Conservation (phyloP, 2,888 invertebrate genomes). For the Lampropteryx suffumata region DNA sequence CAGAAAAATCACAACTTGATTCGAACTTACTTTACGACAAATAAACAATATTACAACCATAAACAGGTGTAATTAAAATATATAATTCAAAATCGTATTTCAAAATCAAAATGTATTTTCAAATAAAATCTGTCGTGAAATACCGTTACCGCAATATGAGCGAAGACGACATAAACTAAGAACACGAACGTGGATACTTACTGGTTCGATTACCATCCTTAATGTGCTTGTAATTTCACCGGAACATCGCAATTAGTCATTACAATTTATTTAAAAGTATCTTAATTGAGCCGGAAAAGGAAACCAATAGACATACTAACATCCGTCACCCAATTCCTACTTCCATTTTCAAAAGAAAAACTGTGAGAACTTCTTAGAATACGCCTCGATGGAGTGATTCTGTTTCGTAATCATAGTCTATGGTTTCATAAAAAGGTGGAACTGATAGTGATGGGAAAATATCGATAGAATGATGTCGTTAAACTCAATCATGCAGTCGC, state of each 20-base stretch:
- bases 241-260: constrained; percentile 3
- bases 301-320: constrained; percentile 18
- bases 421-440: not conserved
- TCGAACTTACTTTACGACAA: no score
- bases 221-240: not conserved
- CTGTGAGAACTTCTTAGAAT: constrained; percentile 13
- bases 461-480: not conserved
- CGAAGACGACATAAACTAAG: no score
- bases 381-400: not conserved
- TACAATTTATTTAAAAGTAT: constrained; percentile 13
- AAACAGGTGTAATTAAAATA: no score
- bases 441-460: not conserved
- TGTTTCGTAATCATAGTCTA: constrained; percentile 6
- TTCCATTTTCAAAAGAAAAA: constrained; percentile 18
- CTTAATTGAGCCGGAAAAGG: constrained; percentile 22
- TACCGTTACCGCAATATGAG: no score
- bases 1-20: no score
- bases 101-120: no score
- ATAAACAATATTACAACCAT: no score
- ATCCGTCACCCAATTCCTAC: constrained; percentile 26
- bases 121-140: no score
- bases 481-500: no score
- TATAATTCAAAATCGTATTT: no score
- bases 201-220: no score
- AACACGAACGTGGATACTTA: no score